Percentiles rank a stretch among this genome's conserved stretches.
These are phyloP conservation scores for Melanotaenia maccullochi DNA, from an alignment of 2,797 vertebrate species.

Conservation along the genomic window DNA sequence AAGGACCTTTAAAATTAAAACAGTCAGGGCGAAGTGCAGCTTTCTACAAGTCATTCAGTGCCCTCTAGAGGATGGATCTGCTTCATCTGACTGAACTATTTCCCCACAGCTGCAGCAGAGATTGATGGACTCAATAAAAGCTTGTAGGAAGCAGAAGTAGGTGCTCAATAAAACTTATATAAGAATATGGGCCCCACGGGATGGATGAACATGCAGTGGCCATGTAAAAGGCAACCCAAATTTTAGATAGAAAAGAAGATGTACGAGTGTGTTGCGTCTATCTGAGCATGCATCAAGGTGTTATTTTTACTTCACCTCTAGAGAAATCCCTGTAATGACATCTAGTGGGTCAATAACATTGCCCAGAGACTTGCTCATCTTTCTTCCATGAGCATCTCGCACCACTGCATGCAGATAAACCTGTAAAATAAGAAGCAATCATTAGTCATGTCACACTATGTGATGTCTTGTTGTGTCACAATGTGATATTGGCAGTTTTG, in stretches of 20 bases:
- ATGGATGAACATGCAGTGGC: slow-evolving; percentile 28
- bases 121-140: slow-evolving; percentile 78
- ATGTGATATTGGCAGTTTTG: not conserved
- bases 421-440: slow-evolving; percentile 60
- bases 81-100: slow-evolving; percentile 29
- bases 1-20: slow-evolving; percentile 18
- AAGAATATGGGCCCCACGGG: slow-evolving; percentile 51
- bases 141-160: slow-evolving; percentile 59
- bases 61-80: slow-evolving; percentile 71
- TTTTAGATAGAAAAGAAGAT: slow-evolving; percentile 15
- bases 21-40: slow-evolving; percentile 23
- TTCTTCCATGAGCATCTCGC: slow-evolving; percentile 91
- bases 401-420: slow-evolving; percentile 95
- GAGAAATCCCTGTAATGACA: slow-evolving; percentile 89
- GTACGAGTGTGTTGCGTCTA: slow-evolving; percentile 1
- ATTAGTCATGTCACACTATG: not conserved
- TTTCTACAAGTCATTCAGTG: slow-evolving; percentile 59
- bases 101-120: slow-evolving; percentile 35
- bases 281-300: slow-evolving; percentile 36
- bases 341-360: slow-evolving; percentile 95
- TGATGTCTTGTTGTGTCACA: not conserved
- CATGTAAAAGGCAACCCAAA: slow-evolving; percentile 44
- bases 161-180: slow-evolving; percentile 69
- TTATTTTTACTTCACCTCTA: slow-evolving; percentile 83
- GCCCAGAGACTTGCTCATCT: slow-evolving; percentile 96